Percentiles rank a stretch among this genome's conserved stretches.
Conservation (phyloP, 2,797 vertebrate species). For the Syngnathus rostellatus region DNA sequence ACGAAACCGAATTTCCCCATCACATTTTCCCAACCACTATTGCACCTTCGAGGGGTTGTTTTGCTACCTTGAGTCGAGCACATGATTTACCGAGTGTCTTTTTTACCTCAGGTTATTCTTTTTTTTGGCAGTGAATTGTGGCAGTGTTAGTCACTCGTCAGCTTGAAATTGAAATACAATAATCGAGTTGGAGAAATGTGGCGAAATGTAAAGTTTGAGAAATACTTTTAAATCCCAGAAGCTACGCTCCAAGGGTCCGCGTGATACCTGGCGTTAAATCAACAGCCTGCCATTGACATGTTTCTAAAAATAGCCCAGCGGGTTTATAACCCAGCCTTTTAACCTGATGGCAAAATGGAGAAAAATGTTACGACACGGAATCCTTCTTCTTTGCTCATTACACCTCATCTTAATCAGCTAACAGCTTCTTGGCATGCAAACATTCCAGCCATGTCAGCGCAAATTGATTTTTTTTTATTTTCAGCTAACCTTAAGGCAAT, state of each 20-base stretch:
- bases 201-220: constrained; percentile 10
- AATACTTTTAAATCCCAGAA: constrained; percentile 36
- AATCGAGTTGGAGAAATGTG: neutral
- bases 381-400: constrained; percentile 13
- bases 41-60: constrained; percentile 35
- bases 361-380: constrained; percentile 21
- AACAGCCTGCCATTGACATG: constrained; percentile 41
- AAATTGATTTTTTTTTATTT: neutral
- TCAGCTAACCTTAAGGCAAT: neutral
- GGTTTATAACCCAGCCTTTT: constrained; percentile 40
- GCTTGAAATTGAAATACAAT: neutral
- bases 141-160: neutral
- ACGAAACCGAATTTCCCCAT: constrained; percentile 30
- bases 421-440: constrained; percentile 17
- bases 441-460: neutral
- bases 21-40: constrained; percentile 28
- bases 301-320: constrained; percentile 57
- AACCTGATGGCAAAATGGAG: constrained; percentile 28
- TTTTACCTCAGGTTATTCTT: constrained; percentile 16
- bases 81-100: constrained; percentile 27
- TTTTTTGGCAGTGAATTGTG: constrained; percentile 14
- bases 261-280: constrained; percentile 39
- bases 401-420: constrained; percentile 18
- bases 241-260: constrained; percentile 33
- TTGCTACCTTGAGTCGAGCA: constrained; percentile 13